phyloP scores from a whole-genome alignment of 2,888 invertebrate genomes.

The Campaea margaritaria region DNA sequence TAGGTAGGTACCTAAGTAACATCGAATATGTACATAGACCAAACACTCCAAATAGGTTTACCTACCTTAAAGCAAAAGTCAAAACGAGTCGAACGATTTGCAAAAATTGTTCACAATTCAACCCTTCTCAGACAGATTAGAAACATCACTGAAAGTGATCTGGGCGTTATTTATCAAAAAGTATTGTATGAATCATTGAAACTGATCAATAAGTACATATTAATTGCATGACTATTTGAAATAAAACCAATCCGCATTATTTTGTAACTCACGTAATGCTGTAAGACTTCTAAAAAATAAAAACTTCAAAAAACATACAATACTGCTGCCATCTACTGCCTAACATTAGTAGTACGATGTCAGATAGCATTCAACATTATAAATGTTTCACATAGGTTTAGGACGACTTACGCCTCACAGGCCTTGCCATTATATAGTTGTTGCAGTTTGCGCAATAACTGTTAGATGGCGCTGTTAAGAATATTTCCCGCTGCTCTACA shows the following conservation, averaged over 20 bases:
- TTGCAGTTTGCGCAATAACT: neutral
- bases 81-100: slow-evolving; percentile 26
- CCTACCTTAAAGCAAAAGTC: slow-evolving; percentile 7
- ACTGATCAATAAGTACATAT: too few relatives aligned
- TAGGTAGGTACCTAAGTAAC: slow-evolving; percentile 11
- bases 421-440: too few relatives aligned
- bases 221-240: too few relatives aligned
- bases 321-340: slow-evolving; percentile 49
- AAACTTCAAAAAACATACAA: neutral
- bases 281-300: neutral
- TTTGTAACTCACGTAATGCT: too few relatives aligned
- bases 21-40: too few relatives aligned
- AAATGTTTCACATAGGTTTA: too few relatives aligned
- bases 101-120: slow-evolving; percentile 1
- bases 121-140: too few relatives aligned
- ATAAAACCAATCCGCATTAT: too few relatives aligned
- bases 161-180: too few relatives aligned
- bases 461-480: slow-evolving; percentile 23
- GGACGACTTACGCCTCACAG: too few relatives aligned
- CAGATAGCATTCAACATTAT: neutral
- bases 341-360: neutral
- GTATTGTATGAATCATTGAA: too few relatives aligned
- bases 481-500: neutral
- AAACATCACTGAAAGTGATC: neutral
- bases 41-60: too few relatives aligned